Conservation (phyloP, 2,113 vertebrate genomes). For the Oncorhynchus gorbuscha region DNA sequence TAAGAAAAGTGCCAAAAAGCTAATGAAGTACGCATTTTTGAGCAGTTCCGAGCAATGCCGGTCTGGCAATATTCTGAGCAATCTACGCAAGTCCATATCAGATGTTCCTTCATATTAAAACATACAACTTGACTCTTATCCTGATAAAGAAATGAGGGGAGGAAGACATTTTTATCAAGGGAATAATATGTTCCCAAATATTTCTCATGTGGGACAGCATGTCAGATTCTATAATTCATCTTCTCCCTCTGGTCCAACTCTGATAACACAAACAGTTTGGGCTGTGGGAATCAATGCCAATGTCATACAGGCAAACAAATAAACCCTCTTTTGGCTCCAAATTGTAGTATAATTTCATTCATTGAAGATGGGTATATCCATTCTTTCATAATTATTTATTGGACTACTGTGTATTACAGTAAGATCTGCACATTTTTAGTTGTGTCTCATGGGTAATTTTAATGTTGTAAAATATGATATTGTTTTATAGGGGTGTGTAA, state of each 20-base stretch:
- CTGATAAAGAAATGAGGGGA: background rate
- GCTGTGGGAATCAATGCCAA: background rate
- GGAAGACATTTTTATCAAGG: background rate
- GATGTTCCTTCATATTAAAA: background rate
- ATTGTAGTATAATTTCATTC: background rate
- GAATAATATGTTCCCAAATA: constrained; percentile 3
- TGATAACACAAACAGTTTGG: constrained; percentile 25
- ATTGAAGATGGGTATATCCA: background rate
- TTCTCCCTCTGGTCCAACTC: background rate
- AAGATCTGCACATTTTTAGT: background rate
- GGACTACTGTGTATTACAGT: background rate
- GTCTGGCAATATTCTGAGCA: background rate
- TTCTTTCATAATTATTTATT: background rate
- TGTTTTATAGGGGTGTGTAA: background rate
- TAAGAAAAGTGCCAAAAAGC: too few species aligned
- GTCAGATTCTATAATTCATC: constrained; percentile 3
- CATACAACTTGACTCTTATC: background rate
- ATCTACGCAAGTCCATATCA: background rate
- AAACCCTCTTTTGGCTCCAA: too few species aligned
- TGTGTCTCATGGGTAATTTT: background rate
- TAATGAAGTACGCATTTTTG: too few species aligned
- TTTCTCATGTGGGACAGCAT: constrained; percentile 25
- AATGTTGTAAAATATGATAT: background rate
- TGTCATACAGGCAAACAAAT: background rate
- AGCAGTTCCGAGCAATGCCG: background rate